These are phyloP conservation scores for Smittia aterrima DNA, from an alignment of 2,888 invertebrate species.

Conservation along the genomic window DNA sequence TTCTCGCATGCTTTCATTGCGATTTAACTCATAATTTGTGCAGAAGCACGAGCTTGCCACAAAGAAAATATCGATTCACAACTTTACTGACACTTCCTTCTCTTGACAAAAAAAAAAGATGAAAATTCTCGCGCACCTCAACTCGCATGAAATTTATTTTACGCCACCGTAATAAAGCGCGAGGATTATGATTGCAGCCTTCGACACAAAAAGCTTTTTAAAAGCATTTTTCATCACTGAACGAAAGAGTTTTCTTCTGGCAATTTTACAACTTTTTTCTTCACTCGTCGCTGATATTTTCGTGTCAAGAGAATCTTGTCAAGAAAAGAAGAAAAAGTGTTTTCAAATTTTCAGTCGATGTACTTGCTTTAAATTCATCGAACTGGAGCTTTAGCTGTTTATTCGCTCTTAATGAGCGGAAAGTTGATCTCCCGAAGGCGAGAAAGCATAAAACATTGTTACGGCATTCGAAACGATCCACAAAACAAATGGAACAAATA, in stretches of 20 bases:
- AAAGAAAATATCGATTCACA: slow-evolving; percentile 4
- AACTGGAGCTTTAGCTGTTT: no score
- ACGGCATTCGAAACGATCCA: not conserved
- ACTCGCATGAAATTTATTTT: no score
- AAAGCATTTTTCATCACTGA: no score
- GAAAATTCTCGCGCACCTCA: not conserved
- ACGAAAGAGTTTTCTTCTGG: not conserved
- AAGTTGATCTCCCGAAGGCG: slow-evolving; percentile 37
- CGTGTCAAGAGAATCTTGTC: not conserved
- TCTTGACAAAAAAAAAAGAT: not conserved
- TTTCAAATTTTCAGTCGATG: not conserved
- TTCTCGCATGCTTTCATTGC: not conserved
- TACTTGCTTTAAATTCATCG: no score
- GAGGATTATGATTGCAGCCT: no score
- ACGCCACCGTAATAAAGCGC: no score
- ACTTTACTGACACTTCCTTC: not conserved
- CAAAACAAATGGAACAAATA: not conserved
- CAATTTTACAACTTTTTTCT: not conserved
- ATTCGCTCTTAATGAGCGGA: slow-evolving; percentile 19
- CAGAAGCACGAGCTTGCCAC: slow-evolving; percentile 21
- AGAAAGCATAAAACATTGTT: slow-evolving; percentile 36
- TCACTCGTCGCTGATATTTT: not conserved
- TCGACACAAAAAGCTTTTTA: no score
- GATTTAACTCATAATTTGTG: slow-evolving; percentile 31
- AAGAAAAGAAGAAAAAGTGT: not conserved